phyloP scores from a whole-genome alignment of 2,797 vertebrate genomes.

The Morelia viridis region DNA sequence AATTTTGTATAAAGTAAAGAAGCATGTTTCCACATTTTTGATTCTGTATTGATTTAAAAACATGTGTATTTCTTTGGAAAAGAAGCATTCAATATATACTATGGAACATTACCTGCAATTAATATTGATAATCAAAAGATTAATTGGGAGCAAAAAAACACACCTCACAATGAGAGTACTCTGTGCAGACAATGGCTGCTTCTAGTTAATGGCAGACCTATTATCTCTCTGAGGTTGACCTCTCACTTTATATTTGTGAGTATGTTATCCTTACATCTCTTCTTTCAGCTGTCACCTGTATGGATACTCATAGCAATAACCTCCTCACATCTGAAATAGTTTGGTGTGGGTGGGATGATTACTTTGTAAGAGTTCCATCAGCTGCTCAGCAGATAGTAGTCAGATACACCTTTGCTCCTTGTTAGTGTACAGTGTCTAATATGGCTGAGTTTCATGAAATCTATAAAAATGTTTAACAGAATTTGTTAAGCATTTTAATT shows the following conservation, averaged over 20 bases:
- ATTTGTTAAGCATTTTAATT: not conserved
- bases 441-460: not conserved
- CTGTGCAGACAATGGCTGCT: not conserved
- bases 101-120: not conserved
- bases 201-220: not conserved
- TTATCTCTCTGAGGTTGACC: not conserved
- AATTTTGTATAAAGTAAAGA: not conserved
- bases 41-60: not conserved
- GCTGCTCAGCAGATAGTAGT: too few species aligned
- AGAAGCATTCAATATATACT: not conserved
- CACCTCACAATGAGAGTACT: too few species aligned
- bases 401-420: not conserved
- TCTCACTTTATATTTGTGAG: not conserved
- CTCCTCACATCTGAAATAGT: not conserved
- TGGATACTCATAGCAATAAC: not conserved
- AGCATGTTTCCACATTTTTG: not conserved
- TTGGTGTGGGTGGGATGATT: not conserved
- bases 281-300: not conserved
- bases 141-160: not conserved
- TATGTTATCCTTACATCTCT: not conserved
- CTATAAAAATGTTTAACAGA: not conserved
- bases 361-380: too few species aligned
- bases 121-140: not conserved
- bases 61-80: not conserved
- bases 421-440: too few species aligned